Percentiles rank a stretch among this genome's conserved stretches.
These are phyloP conservation scores for Trachelus troglodyta DNA, from an alignment of 2,888 invertebrate species.

Conservation along the genomic window DNA sequence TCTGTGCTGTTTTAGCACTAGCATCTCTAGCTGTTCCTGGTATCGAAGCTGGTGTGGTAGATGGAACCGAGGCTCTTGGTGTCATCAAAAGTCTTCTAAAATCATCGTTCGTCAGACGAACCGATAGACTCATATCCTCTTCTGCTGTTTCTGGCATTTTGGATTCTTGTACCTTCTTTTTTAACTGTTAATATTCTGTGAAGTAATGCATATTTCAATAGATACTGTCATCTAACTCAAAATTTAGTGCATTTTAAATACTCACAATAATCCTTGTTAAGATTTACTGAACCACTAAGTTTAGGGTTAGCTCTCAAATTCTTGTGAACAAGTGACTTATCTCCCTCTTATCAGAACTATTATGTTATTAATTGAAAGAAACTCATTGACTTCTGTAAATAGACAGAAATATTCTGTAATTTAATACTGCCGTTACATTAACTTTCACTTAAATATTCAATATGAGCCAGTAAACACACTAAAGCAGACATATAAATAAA, in stretches of 20 bases:
- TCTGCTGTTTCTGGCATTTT: slow-evolving; percentile 60
- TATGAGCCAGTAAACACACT: background rate
- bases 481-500: background rate
- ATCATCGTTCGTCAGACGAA: slow-evolving; percentile 94
- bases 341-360: background rate
- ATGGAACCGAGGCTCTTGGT: slow-evolving; percentile 80
- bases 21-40: slow-evolving; percentile 77
- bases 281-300: background rate
- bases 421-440: background rate
- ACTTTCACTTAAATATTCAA: background rate
- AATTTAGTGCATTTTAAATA: background rate
- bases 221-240: background rate
- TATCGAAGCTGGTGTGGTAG: slow-evolving; percentile 68
- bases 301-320: background rate
- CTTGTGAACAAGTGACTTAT: background rate
- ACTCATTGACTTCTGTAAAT: background rate
- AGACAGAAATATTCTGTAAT: background rate
- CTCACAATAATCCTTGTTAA: background rate
- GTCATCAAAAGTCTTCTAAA: slow-evolving; percentile 96
- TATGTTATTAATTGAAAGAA: background rate
- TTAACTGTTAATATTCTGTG: background rate
- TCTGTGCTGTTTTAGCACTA: slow-evolving; percentile 74
- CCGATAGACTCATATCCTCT: slow-evolving; percentile 69
- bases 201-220: background rate
- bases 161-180: background rate